Evolutionary conservation across 2,797 vertebrate species (phyloP).

Genomic region (Sorex maritimensis): DNA sequence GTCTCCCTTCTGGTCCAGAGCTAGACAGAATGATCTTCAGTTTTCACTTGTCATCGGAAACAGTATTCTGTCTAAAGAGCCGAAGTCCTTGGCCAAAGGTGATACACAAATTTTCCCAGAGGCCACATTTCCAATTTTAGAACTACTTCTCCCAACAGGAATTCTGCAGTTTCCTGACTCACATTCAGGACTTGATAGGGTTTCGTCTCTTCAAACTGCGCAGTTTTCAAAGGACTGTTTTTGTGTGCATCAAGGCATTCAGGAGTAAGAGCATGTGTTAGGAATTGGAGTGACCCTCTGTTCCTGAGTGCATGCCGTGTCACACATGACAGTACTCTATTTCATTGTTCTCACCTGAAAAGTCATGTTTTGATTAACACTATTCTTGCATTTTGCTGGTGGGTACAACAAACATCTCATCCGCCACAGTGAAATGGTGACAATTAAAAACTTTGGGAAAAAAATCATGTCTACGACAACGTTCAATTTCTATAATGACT

Average conservation of each 20-base stretch:
- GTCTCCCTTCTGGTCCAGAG: constrained; percentile 47
- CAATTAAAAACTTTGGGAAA: constrained; percentile 32
- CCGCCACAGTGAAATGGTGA: background rate
- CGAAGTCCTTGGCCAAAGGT: constrained; percentile 59
- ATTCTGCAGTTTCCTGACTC: constrained; percentile 28
- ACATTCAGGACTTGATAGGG: constrained; percentile 11
- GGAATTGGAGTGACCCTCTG: constrained; percentile 50
- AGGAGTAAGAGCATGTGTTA: constrained; percentile 43
- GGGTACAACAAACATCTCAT: background rate
- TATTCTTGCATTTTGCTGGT: constrained; percentile 2
- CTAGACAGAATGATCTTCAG: constrained; percentile 61
- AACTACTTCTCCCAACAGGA: constrained; percentile 40
- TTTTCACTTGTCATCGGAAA: constrained; percentile 68
- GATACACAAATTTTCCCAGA: constrained; percentile 71
- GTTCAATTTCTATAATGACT: constrained; percentile 16
- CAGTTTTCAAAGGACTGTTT: constrained; percentile 49
- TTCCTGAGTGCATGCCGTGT: background rate
- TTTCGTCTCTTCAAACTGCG: constrained; percentile 4
- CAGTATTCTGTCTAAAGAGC: constrained; percentile 68
- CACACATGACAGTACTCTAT: background rate
- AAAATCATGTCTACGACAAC: constrained; percentile 1
- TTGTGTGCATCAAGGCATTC: constrained; percentile 52
- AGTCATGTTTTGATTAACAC: constrained; percentile 31
- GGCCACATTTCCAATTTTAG: constrained; percentile 75
- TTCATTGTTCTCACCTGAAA: constrained; percentile 47